These are phyloP conservation scores for Actenoides lindsayi DNA, from an alignment of 2,113 vertebrate species.

Conservation along the genomic window DNA sequence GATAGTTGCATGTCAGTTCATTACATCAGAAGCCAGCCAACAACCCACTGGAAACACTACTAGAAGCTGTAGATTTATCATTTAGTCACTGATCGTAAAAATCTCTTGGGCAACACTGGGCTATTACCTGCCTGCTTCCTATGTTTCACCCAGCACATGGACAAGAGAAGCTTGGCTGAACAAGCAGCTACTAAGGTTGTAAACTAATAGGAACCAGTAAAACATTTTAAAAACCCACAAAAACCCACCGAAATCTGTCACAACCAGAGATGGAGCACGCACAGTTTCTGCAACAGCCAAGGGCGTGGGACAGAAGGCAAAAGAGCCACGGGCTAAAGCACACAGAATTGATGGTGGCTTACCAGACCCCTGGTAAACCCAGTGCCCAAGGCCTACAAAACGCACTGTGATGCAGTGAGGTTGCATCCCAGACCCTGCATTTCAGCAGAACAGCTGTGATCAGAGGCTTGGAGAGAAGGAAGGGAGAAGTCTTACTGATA, in stretches of 20 bases:
- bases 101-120: background rate
- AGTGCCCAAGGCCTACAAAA: background rate
- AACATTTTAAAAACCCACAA: background rate
- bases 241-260: background rate
- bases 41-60: background rate
- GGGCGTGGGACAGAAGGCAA: accelerated
- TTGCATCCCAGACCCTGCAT: background rate
- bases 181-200: background rate
- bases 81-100: background rate
- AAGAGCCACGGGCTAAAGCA: background rate
- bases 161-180: background rate
- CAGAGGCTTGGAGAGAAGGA: background rate
- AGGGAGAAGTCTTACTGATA: background rate
- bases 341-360: background rate
- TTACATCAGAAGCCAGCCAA: background rate
- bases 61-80: background rate
- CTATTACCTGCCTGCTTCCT: background rate
- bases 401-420: background rate
- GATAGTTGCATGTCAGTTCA: background rate
- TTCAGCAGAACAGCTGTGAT: background rate
- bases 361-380: background rate
- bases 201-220: background rate
- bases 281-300: accelerated
- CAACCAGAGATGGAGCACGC: background rate
- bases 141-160: accelerated